Base-by-base conservation (phyloP, 2,888 invertebrate species). In the Macaria notata region DNA sequence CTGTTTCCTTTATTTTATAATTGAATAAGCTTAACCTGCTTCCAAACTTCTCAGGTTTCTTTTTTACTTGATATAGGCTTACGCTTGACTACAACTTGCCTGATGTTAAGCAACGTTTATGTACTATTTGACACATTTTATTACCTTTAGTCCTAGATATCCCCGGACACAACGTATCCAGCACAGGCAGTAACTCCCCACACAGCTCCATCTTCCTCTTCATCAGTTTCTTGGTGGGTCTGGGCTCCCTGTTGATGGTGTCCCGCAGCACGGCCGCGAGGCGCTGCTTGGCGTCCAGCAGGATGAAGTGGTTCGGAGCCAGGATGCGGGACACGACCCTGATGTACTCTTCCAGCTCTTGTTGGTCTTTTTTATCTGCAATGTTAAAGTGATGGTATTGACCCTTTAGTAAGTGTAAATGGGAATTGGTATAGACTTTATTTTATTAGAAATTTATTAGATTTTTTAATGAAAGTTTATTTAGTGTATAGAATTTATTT, bases 221-320 rank as follows among this genome's bases (percentile, higher is more conserved):
- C 68, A 96, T 89, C 31, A 93, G 76, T 63, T 92, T 92, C 65
- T 89, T 93, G 4, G 90, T 88, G 0, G 93, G 92, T 3, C 86
- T 81, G 8, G 86, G 85, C n/a, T 90, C 83, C 46, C 89, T 80
- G 61, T 88, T 92, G 59, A 92, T 89, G 5, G 84, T 80, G 57
- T 92, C 90, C 30, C 93, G 77, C 7, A 94, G 66, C 5, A 93
- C 87, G 0, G 94, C 93, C 0, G 95, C 93, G 29, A 96, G 84
- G 49, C 93, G 93, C 73, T 96, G 96, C 71, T 95, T 95, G 0
- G 95, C 84, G 57, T 94, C 94, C 47, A 96, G 59, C 50, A 96
- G 81, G 30, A 96, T 70, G 65, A 93, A 94, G 76, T 96, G 96
- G 72, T 94, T 94, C 0, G 92, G 92, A 68, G 95, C 93, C 36